Base-by-base conservation (phyloP, 2,888 invertebrate genomes). In the Lasioglossum malachurum region DNA sequence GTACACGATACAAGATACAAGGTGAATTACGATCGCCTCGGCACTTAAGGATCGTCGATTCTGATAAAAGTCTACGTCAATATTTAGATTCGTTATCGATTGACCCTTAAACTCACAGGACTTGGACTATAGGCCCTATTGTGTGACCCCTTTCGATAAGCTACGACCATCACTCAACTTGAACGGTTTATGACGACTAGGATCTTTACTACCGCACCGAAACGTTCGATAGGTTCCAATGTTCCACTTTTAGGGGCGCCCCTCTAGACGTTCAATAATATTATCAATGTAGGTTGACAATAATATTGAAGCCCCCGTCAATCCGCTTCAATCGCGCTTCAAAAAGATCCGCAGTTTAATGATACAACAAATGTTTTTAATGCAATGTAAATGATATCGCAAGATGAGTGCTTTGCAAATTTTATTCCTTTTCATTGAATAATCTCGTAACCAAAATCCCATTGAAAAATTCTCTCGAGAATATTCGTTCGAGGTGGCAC, bases 1-100 rank as follows among this genome's bases (percentile, higher is more conserved):
- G 49, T 67, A 64, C 67, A n/a, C n/a, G n/a, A 60, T 19, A 79
- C 53, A 64, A 86, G 77, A 78, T 78, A 83, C 23, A 78, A 46
- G 38, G 69, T 75, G 82, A 87, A 82, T 86, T 83, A 80, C 80
- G 84, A 84, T 74, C 57, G 71, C 35, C 27, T 38, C 19, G 38
- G 73, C 19, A 38, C 46, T 82, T 72, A 46, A 88, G 75, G 78
- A 82, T 78, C 71, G 64, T 82, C 72, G 69, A 69, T 31, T 73
- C 49, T 67, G 86, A 89, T 86, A 86, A 89, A 83, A 80, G 75
- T 16, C 72, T 57, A 41, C 69, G 84, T 78, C 78, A 84, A 88
- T 87, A 83, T 92, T 92, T 85, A 75, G 75, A 74, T 75, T 35
- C 44, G 46, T 86, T 92, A 91, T 91, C 81, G 87, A 88, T 88